A percentile compares a stretch with the other conserved stretches of the same genome.
Evolutionary conservation across 2,797 vertebrate genomes (phyloP).

Genomic region (Loriculus beryllinus): DNA sequence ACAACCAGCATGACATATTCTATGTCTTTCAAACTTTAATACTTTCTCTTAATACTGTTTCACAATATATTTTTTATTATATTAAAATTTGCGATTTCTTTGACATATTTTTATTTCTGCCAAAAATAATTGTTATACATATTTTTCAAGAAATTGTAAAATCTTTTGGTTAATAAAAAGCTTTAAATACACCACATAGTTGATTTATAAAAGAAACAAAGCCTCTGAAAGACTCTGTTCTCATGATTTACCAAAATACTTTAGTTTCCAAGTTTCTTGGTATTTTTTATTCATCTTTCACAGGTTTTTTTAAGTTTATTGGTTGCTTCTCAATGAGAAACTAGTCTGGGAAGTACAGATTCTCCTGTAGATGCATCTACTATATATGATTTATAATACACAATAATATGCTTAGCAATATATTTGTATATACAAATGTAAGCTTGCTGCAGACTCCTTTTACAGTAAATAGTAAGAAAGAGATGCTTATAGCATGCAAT

Average conservation of each 20-base stretch:
- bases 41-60: not conserved
- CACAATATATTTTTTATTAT: not conserved
- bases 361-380: not conserved
- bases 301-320: not conserved
- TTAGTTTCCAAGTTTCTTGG: not conserved
- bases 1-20: not conserved
- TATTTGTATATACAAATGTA: not conserved
- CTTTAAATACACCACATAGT: not conserved
- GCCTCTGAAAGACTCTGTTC: rapidly evolving
- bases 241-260: not conserved
- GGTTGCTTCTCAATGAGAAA: not conserved
- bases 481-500: not conserved
- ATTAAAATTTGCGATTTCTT: not conserved
- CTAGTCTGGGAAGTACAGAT: not conserved
- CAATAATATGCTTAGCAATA: not conserved
- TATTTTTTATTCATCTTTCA: not conserved
- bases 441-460: not conserved
- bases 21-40: not conserved
- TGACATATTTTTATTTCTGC: not conserved
- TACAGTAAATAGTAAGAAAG: not conserved
- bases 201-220: not conserved
- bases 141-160: not conserved
- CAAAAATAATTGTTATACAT: not conserved
- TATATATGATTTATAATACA: not conserved
- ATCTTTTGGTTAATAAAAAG: not conserved